These are phyloP conservation scores for Gobius niger DNA, from an alignment of 2,113 vertebrate genomes.

Conservation along the genomic window DNA sequence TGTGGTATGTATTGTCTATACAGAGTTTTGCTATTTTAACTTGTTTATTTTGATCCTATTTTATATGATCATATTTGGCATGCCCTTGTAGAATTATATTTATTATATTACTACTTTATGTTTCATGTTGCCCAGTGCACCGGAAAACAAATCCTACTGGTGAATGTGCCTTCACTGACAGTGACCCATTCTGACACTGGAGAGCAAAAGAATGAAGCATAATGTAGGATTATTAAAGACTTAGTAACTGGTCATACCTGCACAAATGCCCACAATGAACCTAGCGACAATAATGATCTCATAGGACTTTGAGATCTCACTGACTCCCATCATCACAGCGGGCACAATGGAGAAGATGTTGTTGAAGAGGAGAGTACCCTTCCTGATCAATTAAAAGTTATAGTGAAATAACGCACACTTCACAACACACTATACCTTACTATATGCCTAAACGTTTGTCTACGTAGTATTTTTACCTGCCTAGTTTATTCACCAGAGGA, in stretches of 20 bases:
- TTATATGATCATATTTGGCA: too few relatives aligned
- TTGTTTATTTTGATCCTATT: too few relatives aligned
- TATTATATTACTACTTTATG: too few relatives aligned
- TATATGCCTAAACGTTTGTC: background rate
- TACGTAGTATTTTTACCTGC: slow-evolving; percentile 76
- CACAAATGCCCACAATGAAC: slow-evolving; percentile 88
- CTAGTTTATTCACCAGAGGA: slow-evolving; percentile 83
- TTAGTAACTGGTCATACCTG: slow-evolving; percentile 74
- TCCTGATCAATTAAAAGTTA: slow-evolving; percentile 71
- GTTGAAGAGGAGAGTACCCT: slow-evolving; percentile 91
- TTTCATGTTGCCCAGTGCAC: too few relatives aligned
- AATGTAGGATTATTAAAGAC: too few relatives aligned
- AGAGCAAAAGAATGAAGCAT: too few relatives aligned
- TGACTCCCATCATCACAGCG: slow-evolving; percentile 89
- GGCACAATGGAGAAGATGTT: slow-evolving; percentile 91
- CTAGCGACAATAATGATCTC: slow-evolving; percentile 89
- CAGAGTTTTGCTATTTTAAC: too few relatives aligned
- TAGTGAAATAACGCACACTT: background rate
- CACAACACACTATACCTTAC: background rate
- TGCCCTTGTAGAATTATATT: too few relatives aligned
- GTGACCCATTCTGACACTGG: too few relatives aligned
- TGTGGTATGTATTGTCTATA: too few relatives aligned
- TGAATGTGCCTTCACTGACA: too few relatives aligned
- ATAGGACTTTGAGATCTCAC: slow-evolving; percentile 78
- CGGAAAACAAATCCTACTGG: too few relatives aligned